Conservation (phyloP, 2,113 vertebrate genomes). For the Burhinus bistriatus region DNA sequence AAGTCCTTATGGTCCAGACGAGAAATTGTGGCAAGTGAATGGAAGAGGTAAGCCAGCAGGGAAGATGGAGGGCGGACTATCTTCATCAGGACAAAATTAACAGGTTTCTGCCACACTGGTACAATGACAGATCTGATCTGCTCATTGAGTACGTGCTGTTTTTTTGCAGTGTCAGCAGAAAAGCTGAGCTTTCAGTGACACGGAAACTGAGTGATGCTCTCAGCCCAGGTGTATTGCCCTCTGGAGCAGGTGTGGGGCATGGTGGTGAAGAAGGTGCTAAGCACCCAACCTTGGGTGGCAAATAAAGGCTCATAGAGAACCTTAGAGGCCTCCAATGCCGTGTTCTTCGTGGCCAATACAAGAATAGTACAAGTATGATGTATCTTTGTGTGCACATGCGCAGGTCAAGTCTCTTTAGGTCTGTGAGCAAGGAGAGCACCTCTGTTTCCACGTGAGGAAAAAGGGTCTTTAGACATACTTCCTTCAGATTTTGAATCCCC, state of each 20-base stretch:
- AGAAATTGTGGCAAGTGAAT: not conserved
- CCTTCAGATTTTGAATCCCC: not conserved
- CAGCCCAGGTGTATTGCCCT: not conserved
- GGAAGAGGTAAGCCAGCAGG: not conserved
- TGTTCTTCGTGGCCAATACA: not conserved
- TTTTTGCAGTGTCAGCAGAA: not conserved
- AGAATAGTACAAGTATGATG: fast-evolving
- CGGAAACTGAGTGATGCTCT: not conserved
- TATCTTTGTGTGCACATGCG: not conserved
- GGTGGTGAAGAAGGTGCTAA: not conserved
- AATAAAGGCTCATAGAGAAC: not conserved
- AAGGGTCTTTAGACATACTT: not conserved
- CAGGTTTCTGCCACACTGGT: not conserved
- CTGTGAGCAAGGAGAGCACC: not conserved
- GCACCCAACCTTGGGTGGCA: not conserved
- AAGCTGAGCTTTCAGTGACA: not conserved
- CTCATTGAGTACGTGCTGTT: not conserved
- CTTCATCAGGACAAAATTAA: not conserved
- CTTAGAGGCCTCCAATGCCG: not conserved
- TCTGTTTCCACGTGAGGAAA: not conserved
- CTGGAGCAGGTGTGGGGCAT: not conserved
- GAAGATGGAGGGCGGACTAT: not conserved
- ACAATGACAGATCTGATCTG: not conserved
- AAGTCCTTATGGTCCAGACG: not conserved
- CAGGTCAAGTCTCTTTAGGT: not conserved